Evolutionary conservation across 1,140 invertebrate genomes (phyloP).

Genomic region (Samia ricini): DNA sequence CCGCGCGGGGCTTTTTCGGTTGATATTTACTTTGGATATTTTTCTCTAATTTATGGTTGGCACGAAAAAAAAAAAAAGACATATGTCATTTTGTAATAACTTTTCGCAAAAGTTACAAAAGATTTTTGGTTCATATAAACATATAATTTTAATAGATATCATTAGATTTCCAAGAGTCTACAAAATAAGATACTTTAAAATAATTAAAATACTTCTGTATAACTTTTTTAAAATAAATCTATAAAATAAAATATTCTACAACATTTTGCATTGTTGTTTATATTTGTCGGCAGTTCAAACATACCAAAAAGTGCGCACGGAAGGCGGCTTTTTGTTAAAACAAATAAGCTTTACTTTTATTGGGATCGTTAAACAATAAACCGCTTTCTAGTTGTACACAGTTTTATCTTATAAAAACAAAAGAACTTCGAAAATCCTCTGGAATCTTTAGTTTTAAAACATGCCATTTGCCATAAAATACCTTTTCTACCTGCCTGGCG

Average conservation of each 20-base stretch:
- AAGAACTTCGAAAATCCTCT: constrained; percentile 10
- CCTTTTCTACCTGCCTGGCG: constrained; percentile 38
- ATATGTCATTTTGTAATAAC: constrained; percentile 48
- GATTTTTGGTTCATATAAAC: neutral
- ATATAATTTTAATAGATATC: neutral
- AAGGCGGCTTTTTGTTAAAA: constrained; percentile 46
- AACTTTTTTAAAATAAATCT: too few species aligned
- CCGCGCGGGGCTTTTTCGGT: constrained; percentile 61
- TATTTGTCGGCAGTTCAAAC: constrained; percentile 23
- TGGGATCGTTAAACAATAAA: constrained; percentile 54
- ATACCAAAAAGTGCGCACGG: constrained; percentile 31
- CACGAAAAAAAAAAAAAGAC: constrained; percentile 49
- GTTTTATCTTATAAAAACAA: neutral
- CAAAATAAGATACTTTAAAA: too few species aligned
- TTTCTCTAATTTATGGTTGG: constrained; percentile 65
- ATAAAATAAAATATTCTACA: neutral
- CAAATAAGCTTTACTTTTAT: constrained; percentile 45
- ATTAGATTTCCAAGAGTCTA: neutral
- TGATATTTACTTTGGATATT: constrained; percentile 72
- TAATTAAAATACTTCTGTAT: too few species aligned
- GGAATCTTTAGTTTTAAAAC: neutral
- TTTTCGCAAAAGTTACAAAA: neutral
- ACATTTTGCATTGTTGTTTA: constrained; percentile 13
- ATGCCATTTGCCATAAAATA: constrained; percentile 29
- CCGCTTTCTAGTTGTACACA: constrained; percentile 33